Conservation (phyloP, 2,113 vertebrate genomes). For the Phainopepla nitens region DNA sequence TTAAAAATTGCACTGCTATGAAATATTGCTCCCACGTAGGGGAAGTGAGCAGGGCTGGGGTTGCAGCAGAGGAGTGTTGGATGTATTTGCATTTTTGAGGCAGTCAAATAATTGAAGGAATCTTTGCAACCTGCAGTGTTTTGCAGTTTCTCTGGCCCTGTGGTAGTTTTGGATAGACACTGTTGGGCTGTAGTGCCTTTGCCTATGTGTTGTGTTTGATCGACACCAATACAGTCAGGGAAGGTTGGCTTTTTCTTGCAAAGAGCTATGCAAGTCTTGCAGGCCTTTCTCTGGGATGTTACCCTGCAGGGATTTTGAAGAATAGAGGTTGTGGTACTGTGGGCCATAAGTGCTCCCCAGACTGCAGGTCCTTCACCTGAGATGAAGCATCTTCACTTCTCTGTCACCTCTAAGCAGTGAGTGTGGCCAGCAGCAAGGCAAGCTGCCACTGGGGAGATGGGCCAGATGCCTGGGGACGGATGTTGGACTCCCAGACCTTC, state of each 20-base stretch:
- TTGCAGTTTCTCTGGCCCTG: neutral
- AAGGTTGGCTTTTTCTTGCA: neutral
- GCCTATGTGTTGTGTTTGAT: slow-evolving; percentile 19
- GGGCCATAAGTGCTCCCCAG: neutral
- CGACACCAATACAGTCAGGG: neutral
- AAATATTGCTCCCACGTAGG: slow-evolving; percentile 33
- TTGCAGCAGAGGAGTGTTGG: neutral
- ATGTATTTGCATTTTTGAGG: neutral
- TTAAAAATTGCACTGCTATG: neutral
- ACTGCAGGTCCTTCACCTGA: neutral
- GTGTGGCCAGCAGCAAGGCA: neutral
- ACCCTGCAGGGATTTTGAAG: neutral
- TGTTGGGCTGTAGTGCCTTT: neutral
- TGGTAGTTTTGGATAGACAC: slow-evolving; percentile 10
- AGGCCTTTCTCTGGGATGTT: neutral
- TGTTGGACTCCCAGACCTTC: neutral
- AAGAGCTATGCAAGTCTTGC: neutral
- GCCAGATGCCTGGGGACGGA: neutral
- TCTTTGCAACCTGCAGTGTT: neutral
- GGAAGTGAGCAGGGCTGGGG: neutral
- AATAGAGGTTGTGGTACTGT: neutral
- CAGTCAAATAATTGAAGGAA: neutral
- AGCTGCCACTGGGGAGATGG: neutral
- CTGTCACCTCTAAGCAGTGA: neutral
- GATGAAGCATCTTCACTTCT: neutral